phyloP scores from a whole-genome alignment of 2,113 vertebrate genomes.

The Ictalurus furcatus region DNA sequence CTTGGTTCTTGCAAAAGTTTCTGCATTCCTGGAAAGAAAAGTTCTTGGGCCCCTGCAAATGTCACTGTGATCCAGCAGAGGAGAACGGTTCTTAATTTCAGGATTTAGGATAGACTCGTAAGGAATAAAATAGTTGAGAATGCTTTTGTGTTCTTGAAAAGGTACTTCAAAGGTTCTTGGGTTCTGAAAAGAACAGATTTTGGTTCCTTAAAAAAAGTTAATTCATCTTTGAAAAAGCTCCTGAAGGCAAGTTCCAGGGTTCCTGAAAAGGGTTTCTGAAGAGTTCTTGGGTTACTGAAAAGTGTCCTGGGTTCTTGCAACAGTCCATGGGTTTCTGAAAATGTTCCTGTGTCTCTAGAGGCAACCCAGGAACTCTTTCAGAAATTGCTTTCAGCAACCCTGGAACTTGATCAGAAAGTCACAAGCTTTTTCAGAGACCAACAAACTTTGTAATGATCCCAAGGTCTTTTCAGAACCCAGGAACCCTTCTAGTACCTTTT shows the following conservation, averaged over 20 bases:
- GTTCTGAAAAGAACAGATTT: not conserved
- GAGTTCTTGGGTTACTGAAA: not conserved
- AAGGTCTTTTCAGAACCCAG: not conserved
- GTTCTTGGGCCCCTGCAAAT: not conserved
- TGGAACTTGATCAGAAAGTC: not conserved
- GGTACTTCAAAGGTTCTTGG: not conserved
- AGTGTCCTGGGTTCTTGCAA: not conserved
- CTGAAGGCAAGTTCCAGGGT: not conserved
- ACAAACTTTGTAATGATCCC: not conserved
- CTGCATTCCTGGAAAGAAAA: not conserved
- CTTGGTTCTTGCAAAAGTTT: not conserved
- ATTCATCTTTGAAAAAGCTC: not conserved
- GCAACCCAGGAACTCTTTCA: not conserved
- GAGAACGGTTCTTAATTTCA: not conserved
- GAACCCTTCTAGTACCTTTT: not conserved
- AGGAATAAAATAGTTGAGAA: not conserved
- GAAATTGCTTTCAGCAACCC: not conserved
- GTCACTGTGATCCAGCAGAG: not conserved
- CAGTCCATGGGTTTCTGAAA: not conserved
- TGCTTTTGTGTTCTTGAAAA: not conserved
- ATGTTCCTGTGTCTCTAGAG: not conserved
- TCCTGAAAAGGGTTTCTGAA: not conserved
- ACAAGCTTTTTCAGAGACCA: not conserved
- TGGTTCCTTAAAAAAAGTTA: not conserved
- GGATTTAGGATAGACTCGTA: not conserved